A percentile compares a stretch with the other conserved stretches of the same genome.
phyloP scores from a whole-genome alignment of 2,888 invertebrate species.

The Gryllus longicercus region DNA sequence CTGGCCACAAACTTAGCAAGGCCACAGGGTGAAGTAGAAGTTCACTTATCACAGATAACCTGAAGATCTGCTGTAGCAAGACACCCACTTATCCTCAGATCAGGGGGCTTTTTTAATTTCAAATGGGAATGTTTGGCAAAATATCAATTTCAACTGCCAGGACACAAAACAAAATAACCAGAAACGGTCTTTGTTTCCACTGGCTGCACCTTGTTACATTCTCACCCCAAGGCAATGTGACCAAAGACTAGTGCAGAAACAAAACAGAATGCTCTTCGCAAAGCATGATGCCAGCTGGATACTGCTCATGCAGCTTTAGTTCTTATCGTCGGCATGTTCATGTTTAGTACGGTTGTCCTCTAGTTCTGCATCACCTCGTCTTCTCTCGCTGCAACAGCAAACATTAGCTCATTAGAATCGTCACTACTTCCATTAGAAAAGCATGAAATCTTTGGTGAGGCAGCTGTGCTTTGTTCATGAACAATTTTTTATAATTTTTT shows the following conservation, averaged over 20 bases:
- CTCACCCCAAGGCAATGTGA: not conserved
- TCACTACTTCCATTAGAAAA: not conserved
- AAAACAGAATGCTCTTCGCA: not conserved
- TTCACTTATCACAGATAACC: not conserved
- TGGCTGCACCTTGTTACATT: not conserved
- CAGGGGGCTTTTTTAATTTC: not conserved
- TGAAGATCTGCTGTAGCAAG: not conserved
- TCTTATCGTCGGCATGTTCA: not conserved
- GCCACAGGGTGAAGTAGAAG: not conserved
- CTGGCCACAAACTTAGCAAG: not conserved
- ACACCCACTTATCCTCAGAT: not conserved
- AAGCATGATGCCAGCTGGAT: not conserved
- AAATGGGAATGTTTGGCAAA: not conserved
- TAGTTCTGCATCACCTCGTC: not conserved
- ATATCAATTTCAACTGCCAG: not conserved
- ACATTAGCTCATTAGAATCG: not conserved
- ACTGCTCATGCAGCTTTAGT: not conserved
- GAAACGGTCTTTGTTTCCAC: too few species aligned
- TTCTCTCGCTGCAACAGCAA: not conserved
- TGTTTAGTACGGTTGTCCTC: not conserved
- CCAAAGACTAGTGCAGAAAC: conserved; percentile 7
- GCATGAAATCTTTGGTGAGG: not conserved
- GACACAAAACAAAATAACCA: too few species aligned
- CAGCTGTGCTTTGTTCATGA: not conserved
- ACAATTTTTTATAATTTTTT: not conserved